Percentiles rank a stretch among this genome's conserved stretches.
These are phyloP conservation scores for Drosophila hydei DNA, from an alignment of 1,140 invertebrate genomes.

Conservation along the genomic window DNA sequence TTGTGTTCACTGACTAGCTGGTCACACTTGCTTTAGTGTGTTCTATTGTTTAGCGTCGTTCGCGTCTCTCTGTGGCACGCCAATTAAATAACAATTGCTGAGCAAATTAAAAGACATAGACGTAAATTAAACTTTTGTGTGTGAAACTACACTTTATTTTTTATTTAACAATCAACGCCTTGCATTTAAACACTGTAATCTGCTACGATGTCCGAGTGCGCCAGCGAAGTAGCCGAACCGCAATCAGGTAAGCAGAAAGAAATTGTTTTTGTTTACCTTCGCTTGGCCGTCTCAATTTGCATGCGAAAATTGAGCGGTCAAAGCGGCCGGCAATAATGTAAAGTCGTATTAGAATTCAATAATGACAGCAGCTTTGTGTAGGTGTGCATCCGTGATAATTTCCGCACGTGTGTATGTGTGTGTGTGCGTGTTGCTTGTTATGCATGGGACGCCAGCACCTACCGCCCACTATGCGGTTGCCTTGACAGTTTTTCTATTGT, in stretches of 20 bases:
- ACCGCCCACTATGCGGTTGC: not conserved
- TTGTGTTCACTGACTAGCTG: not conserved
- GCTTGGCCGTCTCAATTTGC: not conserved
- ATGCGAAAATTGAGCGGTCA: not conserved
- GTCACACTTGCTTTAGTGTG: conserved; percentile 28
- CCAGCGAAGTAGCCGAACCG: conserved; percentile 28
- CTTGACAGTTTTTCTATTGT: conserved; percentile 23
- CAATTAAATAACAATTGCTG: conserved; percentile 29
- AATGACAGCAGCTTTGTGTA: not conserved
- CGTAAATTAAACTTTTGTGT: conserved; percentile 23
- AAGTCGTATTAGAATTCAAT: not conserved
- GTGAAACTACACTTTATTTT: conserved; percentile 13
- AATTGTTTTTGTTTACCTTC: conserved; percentile 30
- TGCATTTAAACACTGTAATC: conserved; percentile 22
- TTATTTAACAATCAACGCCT: conserved; percentile 30
- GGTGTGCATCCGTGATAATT: not conserved
- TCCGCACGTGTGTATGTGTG: not conserved
- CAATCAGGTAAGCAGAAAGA: conserved; percentile 25
- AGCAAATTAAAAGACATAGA: not conserved
- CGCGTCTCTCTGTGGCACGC: conserved; percentile 10
- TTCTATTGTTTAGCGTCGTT: conserved; percentile 33
- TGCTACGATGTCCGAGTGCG: conserved; percentile 31
- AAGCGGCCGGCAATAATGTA: conserved; percentile 8
- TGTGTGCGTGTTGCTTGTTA: not conserved
- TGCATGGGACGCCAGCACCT: not conserved